Percentiles rank a stretch among this genome's conserved stretches.
phyloP scores from a whole-genome alignment of 2,113 vertebrate species.

The Dasyprocta punctata region DNA sequence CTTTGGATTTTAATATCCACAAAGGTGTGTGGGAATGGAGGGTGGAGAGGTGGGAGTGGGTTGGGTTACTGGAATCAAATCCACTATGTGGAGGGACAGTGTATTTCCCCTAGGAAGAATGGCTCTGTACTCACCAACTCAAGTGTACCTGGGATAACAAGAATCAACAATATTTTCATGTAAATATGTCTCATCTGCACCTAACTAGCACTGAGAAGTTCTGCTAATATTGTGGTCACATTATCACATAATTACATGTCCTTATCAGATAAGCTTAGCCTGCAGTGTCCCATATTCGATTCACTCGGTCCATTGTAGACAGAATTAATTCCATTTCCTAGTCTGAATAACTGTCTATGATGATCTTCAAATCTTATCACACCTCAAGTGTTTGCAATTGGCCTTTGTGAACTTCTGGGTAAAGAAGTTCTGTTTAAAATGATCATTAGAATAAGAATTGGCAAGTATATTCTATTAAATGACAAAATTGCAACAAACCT shows the following conservation, averaged over 20 bases:
- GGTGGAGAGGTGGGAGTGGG: no score
- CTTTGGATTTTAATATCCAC: not conserved
- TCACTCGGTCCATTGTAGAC: not conserved
- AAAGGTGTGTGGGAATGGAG: not conserved
- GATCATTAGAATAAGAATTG: not conserved
- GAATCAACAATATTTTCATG: not conserved
- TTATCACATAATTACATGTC: not conserved
- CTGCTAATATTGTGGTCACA: not conserved
- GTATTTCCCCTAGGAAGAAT: not conserved
- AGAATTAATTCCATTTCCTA: not conserved
- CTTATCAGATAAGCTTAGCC: not conserved
- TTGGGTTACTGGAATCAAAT: not conserved
- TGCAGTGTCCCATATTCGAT: not conserved
- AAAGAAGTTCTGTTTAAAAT: slow-evolving; percentile 27
- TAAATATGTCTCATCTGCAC: not conserved
- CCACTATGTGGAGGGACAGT: not conserved
- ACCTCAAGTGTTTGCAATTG: not conserved
- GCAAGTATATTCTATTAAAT: not conserved
- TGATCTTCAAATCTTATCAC: not conserved
- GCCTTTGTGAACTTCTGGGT: not conserved
- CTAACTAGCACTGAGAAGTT: not conserved
- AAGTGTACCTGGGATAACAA: not conserved
- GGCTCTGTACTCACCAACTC: not conserved
- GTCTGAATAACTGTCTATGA: not conserved
- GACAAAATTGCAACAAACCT: not conserved